Evolutionary conservation across 2,888 invertebrate species (phyloP).

Genomic region (Nemapogon koenigi): DNA sequence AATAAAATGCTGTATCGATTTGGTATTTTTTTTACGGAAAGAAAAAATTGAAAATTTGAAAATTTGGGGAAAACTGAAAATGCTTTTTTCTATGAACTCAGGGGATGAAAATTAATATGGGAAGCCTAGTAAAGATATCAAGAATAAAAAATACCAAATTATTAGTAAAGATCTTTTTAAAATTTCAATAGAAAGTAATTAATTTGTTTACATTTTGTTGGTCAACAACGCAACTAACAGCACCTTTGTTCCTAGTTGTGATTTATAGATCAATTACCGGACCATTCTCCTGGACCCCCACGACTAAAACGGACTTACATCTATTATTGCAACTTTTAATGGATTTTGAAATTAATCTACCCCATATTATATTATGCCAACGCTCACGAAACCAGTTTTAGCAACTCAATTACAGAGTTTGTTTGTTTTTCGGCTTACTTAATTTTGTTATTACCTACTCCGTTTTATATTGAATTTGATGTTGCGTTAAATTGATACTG

Average conservation of each 20-base stretch:
- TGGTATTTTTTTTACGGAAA: too few relatives aligned
- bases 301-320: constrained; percentile 5
- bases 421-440: constrained; percentile 53
- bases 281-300: constrained; percentile 34
- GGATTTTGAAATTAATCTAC: constrained; percentile 45
- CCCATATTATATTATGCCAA: constrained; percentile 24
- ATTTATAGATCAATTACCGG: constrained; percentile 59
- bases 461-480: neutral
- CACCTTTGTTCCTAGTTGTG: constrained; percentile 27
- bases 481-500: constrained; percentile 2
- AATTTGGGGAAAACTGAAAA: too few relatives aligned
- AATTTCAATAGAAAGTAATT: too few relatives aligned
- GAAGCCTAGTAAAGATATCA: too few relatives aligned
- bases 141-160: too few relatives aligned
- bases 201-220: neutral
- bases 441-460: constrained; percentile 28
- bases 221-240: constrained; percentile 23
- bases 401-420: constrained; percentile 41
- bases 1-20: too few relatives aligned
- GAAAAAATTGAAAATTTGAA: too few relatives aligned
- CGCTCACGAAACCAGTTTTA: constrained; percentile 31
- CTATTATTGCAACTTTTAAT: constrained; percentile 24
- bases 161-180: too few relatives aligned
- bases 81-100: too few relatives aligned
- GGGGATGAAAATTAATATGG: too few relatives aligned